Percentiles rank a stretch among this genome's conserved stretches.
Evolutionary conservation across 2,113 vertebrate genomes (phyloP).

Genomic region (Rhinolophus sinicus): DNA sequence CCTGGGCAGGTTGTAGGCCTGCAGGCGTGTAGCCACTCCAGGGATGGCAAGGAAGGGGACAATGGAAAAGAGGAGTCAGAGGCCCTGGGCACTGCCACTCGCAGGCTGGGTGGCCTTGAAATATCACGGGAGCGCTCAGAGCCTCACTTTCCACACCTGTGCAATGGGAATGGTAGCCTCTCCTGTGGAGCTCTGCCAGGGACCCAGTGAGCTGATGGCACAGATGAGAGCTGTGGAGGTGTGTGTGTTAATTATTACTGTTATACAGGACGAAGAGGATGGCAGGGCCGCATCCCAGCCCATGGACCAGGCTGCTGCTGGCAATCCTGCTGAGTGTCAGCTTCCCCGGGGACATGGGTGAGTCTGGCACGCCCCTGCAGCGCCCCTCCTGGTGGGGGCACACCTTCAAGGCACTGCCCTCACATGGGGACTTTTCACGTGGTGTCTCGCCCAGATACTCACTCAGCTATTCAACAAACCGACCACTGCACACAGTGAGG

Average conservation of each 20-base stretch:
- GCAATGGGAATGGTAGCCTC: rapidly evolving
- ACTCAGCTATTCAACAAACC: not conserved
- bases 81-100: not conserved
- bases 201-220: not conserved
- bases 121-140: not conserved
- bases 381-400: not conserved
- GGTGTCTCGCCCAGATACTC: not conserved
- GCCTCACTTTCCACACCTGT: not conserved
- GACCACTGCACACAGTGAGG: not conserved
- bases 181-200: not conserved
- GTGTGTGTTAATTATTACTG: not conserved
- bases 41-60: not conserved
- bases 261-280: slow-evolving; percentile 85
- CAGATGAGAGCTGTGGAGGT: no score
- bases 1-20: no score
- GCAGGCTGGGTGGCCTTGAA: not conserved
- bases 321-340: slow-evolving; percentile 73
- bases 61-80: not conserved
- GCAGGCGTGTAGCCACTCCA: not conserved
- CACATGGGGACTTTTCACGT: rapidly evolving
- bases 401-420: not conserved
- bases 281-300: slow-evolving; percentile 24
- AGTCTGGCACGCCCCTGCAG: slow-evolving; percentile 29
- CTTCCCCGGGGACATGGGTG: slow-evolving; percentile 81
- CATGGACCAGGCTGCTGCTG: slow-evolving; percentile 76